A percentile compares a stretch with the other conserved stretches of the same genome.
phyloP scores from a whole-genome alignment of 2,113 vertebrate species.

The Brienomyrus longianalis region DNA sequence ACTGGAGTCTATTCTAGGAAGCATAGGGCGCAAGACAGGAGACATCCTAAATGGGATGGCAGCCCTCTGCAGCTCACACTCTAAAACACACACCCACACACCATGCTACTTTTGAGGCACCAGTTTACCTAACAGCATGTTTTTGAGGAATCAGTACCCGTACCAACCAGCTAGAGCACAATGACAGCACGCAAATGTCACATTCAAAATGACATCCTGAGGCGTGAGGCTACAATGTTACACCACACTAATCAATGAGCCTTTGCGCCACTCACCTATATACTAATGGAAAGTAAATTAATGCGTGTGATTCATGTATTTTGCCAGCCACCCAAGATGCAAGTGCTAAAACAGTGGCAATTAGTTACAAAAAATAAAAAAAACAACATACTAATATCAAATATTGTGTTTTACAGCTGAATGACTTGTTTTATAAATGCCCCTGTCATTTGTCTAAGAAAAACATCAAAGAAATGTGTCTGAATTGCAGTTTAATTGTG shows the following conservation, averaged over 20 bases:
- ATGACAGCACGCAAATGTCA: neutral
- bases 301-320: neutral
- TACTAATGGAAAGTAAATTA: neutral
- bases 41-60: neutral
- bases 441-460: neutral
- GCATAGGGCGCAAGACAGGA: neutral
- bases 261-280: neutral
- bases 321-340: neutral
- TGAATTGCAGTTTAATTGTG: neutral
- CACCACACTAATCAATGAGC: neutral
- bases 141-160: neutral
- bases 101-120: neutral
- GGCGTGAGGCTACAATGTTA: neutral
- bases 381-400: neutral
- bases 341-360: neutral
- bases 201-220: neutral
- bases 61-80: neutral
- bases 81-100: neutral
- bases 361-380: neutral
- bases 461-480: neutral
- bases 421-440: neutral
- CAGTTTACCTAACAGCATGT: neutral
- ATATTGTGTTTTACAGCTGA: neutral
- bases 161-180: neutral
- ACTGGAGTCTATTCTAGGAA: neutral